A percentile compares a stretch with the other conserved stretches of the same genome.
Conservation (phyloP, 1,140 invertebrate genomes). For the Drosophila prosaltans region DNA sequence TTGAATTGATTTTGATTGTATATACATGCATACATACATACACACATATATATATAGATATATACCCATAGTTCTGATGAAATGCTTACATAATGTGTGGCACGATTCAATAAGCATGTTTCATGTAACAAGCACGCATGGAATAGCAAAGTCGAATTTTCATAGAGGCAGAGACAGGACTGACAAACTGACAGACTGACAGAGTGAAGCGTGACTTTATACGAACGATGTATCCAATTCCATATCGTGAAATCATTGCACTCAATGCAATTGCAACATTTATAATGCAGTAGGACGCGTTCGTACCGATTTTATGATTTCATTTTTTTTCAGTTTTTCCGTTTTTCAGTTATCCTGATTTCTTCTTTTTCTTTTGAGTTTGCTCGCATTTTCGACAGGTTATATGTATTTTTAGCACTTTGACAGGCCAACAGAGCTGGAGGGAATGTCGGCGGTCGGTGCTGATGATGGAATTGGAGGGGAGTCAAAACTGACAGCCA, state of each 20-base stretch:
- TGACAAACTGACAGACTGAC: conserved; percentile 14
- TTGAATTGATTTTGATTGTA: background rate
- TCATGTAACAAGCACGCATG: conserved; percentile 1
- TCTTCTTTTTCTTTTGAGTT: conserved; percentile 30
- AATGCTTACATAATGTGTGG: conserved; percentile 12
- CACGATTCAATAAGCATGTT: conserved; percentile 21
- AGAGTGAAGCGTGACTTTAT: conserved; percentile 34
- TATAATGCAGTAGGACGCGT: conserved; percentile 72
- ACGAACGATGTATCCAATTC: conserved; percentile 46
- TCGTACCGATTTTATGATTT: conserved; percentile 40
- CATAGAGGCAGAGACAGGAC: background rate
- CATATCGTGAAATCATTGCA: conserved; percentile 66
- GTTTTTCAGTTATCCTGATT: too few relatives aligned
- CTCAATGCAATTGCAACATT: conserved; percentile 72
- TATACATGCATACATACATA: too few relatives aligned
- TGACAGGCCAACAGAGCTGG: conserved; percentile 66
- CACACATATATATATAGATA: too few relatives aligned
- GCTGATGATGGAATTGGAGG: background rate
- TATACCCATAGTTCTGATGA: background rate
- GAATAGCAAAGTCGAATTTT: conserved; percentile 20
- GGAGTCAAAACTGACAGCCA: conserved; percentile 54
- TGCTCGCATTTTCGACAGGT: conserved; percentile 56
- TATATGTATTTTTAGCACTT: conserved; percentile 53
- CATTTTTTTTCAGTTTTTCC: conserved; percentile 1
- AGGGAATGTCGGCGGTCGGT: background rate